Percentiles rank a stretch among this genome's conserved stretches.
phyloP scores from a whole-genome alignment of 2,113 vertebrate species.

The Oreochromis aureus region DNA sequence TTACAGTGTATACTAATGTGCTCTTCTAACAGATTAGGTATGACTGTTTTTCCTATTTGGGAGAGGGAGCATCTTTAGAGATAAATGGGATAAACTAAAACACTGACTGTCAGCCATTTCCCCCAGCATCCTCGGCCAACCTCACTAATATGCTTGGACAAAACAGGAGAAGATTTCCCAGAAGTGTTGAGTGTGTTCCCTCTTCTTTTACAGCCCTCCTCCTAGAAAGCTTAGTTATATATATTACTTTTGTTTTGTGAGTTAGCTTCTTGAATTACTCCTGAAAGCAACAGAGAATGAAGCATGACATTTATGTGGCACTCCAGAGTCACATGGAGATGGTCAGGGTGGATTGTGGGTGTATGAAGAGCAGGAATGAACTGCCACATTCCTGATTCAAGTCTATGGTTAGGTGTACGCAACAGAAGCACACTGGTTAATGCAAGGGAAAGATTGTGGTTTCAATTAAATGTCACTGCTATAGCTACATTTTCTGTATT shows the following conservation, averaged over 20 bases:
- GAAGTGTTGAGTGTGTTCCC: neutral
- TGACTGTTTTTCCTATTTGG: neutral
- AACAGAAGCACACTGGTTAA: neutral
- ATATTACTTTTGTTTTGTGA: neutral
- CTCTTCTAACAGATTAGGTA: neutral
- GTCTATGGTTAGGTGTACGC: neutral
- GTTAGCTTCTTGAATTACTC: neutral
- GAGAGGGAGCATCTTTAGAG: neutral
- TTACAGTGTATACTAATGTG: neutral
- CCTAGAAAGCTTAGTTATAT: neutral
- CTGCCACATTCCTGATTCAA: neutral
- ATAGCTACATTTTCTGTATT: neutral
- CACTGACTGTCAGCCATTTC: neutral
- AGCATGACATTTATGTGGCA: neutral
- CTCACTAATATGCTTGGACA: neutral
- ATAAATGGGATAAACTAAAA: neutral
- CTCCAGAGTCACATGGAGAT: accelerated
- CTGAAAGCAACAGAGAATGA: neutral
- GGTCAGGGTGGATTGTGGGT: neutral
- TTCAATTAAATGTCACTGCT: neutral
- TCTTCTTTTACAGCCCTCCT: neutral
- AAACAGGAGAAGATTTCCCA: neutral
- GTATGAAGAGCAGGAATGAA: neutral
- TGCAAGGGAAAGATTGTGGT: neutral
- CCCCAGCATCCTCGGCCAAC: neutral